Conservation (phyloP, 2,797 vertebrate species). For the Bradypodion ventrale region DNA sequence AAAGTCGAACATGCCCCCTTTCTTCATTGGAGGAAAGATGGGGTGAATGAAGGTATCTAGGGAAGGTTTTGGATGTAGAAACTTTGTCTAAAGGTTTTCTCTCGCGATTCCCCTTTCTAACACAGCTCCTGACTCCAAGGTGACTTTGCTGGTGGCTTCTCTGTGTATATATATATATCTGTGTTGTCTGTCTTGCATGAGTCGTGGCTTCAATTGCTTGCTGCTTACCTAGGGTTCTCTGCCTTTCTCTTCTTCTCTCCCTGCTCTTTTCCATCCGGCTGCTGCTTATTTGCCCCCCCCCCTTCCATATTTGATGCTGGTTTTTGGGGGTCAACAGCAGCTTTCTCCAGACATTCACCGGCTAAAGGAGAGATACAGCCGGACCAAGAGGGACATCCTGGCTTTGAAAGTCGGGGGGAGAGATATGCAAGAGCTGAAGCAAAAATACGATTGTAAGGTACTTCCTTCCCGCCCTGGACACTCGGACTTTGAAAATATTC, state of each 20-base stretch:
- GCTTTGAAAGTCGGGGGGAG: slow-evolving; percentile 87
- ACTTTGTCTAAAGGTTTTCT: not conserved
- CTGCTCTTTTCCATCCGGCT: slow-evolving; percentile 35
- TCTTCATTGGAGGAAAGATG: not conserved
- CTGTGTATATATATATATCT: not conserved
- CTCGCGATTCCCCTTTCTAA: not conserved
- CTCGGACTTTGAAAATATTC: not conserved
- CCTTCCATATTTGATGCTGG: not conserved
- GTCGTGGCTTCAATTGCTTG: not conserved
- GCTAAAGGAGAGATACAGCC: slow-evolving; percentile 88
- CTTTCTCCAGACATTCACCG: slow-evolving; percentile 87
- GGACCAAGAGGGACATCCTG: slow-evolving; percentile 90
- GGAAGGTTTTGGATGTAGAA: not conserved
- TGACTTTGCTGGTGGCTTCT: not conserved
- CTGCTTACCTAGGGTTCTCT: slow-evolving; percentile 71
- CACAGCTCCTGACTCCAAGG: not conserved
- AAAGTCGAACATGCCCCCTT: no score
- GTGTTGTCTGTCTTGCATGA: not conserved
- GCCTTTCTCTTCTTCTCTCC: slow-evolving; percentile 57
- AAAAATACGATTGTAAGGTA: slow-evolving; percentile 91
- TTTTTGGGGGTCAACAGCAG: slow-evolving; percentile 72
- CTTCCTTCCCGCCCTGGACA: not conserved
- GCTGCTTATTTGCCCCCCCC: slow-evolving; percentile 63
- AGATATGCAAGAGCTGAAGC: slow-evolving; percentile 86
- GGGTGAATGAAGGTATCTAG: not conserved